These are phyloP conservation scores for Rhinoderma darwinii DNA, from an alignment of 2,113 vertebrate genomes.

Conservation along the genomic window DNA sequence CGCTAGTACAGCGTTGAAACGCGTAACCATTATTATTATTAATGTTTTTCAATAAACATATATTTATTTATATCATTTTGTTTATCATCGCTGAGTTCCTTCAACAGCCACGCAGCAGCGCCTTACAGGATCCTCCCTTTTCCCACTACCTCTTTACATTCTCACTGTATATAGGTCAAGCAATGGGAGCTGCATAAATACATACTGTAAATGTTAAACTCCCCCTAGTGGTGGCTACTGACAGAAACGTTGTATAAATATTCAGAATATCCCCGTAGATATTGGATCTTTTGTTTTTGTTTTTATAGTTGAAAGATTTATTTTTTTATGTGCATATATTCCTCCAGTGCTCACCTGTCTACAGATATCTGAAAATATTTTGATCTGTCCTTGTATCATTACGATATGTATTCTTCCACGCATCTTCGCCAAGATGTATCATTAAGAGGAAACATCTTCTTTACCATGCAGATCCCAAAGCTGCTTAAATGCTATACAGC, in stretches of 20 bases:
- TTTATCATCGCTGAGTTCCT: too few species aligned
- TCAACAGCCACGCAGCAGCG: too few species aligned
- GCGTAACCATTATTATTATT: too few species aligned
- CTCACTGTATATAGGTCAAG: too few species aligned
- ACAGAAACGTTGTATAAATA: neutral
- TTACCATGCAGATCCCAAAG: slow-evolving; percentile 39
- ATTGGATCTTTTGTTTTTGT: too few species aligned
- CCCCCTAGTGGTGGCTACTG: neutral
- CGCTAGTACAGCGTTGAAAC: too few species aligned
- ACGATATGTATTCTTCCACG: slow-evolving; percentile 4
- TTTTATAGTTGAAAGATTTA: too few species aligned
- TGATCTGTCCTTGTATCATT: neutral
- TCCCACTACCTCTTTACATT: too few species aligned
- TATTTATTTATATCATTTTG: too few species aligned
- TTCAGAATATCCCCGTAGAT: too few species aligned
- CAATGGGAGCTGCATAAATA: neutral
- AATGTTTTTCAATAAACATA: too few species aligned
- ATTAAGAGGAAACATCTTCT: slow-evolving; percentile 42
- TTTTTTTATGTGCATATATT: neutral
- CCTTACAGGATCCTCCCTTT: too few species aligned
- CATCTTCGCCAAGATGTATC: neutral
- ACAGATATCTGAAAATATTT: neutral
- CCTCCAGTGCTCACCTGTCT: neutral
- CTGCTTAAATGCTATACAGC: slow-evolving; percentile 47
- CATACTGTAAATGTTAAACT: neutral